Conservation (phyloP, 2,888 invertebrate genomes). For the Ormyrus labotus region DNA sequence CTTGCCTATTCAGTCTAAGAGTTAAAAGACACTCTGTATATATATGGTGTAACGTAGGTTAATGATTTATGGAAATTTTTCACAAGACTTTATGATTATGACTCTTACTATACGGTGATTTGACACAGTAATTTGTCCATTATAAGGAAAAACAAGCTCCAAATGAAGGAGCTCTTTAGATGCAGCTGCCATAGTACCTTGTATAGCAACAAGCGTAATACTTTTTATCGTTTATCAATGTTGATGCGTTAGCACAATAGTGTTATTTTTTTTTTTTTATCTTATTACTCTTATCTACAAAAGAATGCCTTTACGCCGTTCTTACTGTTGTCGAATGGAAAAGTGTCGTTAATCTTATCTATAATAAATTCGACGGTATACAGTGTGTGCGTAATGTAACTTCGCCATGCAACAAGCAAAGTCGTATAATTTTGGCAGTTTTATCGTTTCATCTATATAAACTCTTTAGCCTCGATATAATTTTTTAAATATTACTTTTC, state of each 20-base stretch:
- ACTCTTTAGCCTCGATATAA: conserved; percentile 2
- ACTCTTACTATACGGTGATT: conserved; percentile 15
- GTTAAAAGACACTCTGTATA: not conserved
- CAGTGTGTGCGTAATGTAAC: conserved; percentile 36
- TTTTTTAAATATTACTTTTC: conserved; percentile 13
- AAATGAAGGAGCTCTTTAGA: too few species aligned
- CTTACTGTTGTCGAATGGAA: conserved; percentile 21
- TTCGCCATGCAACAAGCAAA: conserved; percentile 7
- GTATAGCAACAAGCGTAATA: conserved; percentile 10
- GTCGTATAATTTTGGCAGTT: conserved; percentile 46
- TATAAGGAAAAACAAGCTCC: not conserved
- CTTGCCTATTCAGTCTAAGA: too few species aligned
- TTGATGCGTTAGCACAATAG: conserved; percentile 13
- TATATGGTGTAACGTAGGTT: not conserved
- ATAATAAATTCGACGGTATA: conserved; percentile 48
- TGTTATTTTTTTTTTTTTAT: not conserved
- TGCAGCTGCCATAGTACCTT: not conserved
- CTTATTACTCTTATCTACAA: conserved; percentile 17
- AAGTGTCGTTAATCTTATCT: conserved; percentile 8
- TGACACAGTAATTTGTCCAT: conserved; percentile 33
- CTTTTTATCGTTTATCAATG: conserved; percentile 14
- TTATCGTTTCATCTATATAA: not conserved
- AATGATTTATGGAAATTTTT: not conserved
- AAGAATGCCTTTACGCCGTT: conserved; percentile 3
- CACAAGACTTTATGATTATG: not conserved